Conservation (phyloP, 2,797 vertebrate species). For the Pitangus sulphuratus region DNA sequence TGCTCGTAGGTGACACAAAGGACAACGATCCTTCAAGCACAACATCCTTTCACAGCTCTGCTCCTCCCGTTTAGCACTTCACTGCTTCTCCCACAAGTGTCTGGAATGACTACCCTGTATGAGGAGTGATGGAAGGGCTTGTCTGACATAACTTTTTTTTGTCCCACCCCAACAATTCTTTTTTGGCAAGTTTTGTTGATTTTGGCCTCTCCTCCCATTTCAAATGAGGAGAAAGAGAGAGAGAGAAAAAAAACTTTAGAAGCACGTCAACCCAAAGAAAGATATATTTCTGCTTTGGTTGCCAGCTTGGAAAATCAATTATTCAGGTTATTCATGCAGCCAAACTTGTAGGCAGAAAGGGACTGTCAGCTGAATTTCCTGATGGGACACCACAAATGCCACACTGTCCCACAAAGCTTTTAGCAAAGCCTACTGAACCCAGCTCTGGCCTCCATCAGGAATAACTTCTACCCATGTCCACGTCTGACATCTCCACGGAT, state of each 20-base stretch:
- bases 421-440: background rate
- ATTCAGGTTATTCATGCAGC: background rate
- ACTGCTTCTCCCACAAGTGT: background rate
- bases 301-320: background rate
- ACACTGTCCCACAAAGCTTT: fast-evolving
- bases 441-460: fast-evolving
- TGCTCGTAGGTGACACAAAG: background rate
- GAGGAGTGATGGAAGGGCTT: background rate
- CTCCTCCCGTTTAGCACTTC: background rate
- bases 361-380: background rate
- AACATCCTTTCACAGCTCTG: background rate
- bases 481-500: background rate
- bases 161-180: fast-evolving
- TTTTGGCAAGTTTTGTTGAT: background rate
- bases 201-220: background rate
- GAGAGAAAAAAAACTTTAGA: background rate
- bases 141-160: background rate
- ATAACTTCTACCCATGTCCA: background rate
- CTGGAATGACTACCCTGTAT: background rate
- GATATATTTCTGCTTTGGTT: background rate
- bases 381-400: background rate
- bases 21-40: background rate
- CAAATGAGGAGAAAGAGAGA: background rate
- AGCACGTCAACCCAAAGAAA: background rate
- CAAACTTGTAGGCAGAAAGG: background rate